Percentiles rank a stretch among this genome's conserved stretches.
phyloP scores from a whole-genome alignment of 1,140 invertebrate species.

The Drosophila nannoptera region DNA sequence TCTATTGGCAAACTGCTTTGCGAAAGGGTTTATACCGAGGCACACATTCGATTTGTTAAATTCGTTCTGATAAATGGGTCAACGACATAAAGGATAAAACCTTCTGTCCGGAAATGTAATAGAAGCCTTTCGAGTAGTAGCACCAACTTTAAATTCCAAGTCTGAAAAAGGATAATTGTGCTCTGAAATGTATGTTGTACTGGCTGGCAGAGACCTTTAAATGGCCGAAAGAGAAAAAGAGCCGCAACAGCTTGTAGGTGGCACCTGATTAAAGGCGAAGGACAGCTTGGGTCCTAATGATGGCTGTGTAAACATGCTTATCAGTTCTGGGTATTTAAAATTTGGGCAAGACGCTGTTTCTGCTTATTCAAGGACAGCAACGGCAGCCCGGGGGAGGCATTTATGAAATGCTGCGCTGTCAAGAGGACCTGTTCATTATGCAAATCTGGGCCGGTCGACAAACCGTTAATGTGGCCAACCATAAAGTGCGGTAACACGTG shows the following conservation, averaged over 20 bases:
- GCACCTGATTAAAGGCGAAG: conserved; percentile 1
- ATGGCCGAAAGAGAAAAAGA: not conserved
- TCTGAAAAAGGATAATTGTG: too few species aligned
- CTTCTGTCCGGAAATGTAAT: too few species aligned
- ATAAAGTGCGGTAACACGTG: conserved; percentile 35
- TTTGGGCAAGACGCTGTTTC: not conserved
- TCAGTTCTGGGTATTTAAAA: conserved; percentile 5
- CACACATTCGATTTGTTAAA: conserved; percentile 3
- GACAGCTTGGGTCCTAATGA: not conserved
- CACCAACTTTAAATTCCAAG: too few species aligned
- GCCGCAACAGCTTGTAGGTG: not conserved
- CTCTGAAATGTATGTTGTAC: not conserved
- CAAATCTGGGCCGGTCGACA: conserved; percentile 17
- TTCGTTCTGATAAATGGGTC: not conserved
- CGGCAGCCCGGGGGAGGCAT: not conserved
- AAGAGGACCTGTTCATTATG: conserved; percentile 35
- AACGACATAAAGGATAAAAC: not conserved
- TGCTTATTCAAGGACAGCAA: conserved; percentile 1
- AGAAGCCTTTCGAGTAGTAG: too few species aligned
- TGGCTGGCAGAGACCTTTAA: not conserved
- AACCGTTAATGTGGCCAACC: conserved; percentile 28
- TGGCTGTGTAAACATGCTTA: conserved; percentile 15
- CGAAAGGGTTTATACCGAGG: not conserved
- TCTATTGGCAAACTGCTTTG: not conserved
- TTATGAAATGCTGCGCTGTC: conserved; percentile 13